Conservation (phyloP, 2,113 vertebrate species). For the Psephotus haematonotus region DNA sequence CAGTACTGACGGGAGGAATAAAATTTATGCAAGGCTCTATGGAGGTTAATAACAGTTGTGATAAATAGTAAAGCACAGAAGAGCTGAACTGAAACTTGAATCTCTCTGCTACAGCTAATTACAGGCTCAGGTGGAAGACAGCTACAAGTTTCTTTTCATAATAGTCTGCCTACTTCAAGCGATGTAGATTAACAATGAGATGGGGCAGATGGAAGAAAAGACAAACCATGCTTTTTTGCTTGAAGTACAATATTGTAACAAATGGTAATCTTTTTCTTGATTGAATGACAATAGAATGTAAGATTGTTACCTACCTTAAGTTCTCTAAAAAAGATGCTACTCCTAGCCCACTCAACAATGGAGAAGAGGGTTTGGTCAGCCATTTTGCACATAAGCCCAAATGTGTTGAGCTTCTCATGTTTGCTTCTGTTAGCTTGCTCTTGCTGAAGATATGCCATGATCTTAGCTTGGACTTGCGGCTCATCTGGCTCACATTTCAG, state of each 20-base stretch:
- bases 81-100: neutral
- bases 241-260: neutral
- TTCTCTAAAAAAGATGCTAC: slow-evolving; percentile 98
- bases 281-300: neutral
- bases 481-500: slow-evolving; percentile 97
- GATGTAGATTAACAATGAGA: neutral
- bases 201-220: neutral
- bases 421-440: slow-evolving; percentile 94
- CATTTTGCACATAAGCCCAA: slow-evolving; percentile 99
- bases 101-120: neutral
- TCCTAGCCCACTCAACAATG: slow-evolving; percentile 98
- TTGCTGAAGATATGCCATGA: slow-evolving; percentile 93
- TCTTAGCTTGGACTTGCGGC: slow-evolving; percentile 93
- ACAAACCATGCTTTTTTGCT: neutral
- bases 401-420: slow-evolving; percentile 95
- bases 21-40: neutral
- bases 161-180: neutral
- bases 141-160: neutral
- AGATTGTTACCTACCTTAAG: slow-evolving; percentile 87
- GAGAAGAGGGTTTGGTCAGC: slow-evolving; percentile 98
- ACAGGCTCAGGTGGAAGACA: neutral
- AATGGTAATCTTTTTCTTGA: neutral
- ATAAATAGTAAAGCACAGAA: neutral
- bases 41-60: neutral
- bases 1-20: neutral